Evolutionary conservation across 2,888 invertebrate species (phyloP).

Genomic region (Byasa hedistus): DNA sequence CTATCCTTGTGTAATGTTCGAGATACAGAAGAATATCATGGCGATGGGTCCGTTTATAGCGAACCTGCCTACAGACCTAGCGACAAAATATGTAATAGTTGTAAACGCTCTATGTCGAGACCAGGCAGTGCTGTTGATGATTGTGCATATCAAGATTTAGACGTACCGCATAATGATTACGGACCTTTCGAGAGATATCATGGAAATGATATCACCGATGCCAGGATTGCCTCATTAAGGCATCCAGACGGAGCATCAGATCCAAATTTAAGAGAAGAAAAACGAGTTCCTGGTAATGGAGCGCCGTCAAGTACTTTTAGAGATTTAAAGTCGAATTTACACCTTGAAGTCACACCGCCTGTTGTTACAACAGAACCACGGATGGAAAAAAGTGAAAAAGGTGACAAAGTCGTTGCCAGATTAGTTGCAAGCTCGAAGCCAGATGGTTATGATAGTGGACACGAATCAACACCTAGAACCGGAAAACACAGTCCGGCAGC

Average conservation of each 20-base stretch:
- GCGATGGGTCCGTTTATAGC: constrained; percentile 91
- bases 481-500: constrained; percentile 90
- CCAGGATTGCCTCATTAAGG: constrained; percentile 85
- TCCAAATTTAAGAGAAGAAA: constrained; percentile 89
- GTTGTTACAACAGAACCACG: constrained; percentile 81
- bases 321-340: constrained; percentile 75
- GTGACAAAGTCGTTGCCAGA: constrained; percentile 83
- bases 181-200: constrained; percentile 84
- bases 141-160: constrained; percentile 81
- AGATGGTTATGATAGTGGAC: constrained; percentile 91
- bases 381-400: constrained; percentile 81
- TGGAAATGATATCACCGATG: constrained; percentile 74
- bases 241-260: constrained; percentile 97
- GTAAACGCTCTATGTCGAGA: constrained; percentile 84
- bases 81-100: constrained; percentile 88
- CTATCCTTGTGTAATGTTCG: constrained; percentile 85
- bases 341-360: constrained; percentile 75
- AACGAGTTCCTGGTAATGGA: constrained; percentile 82
- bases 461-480: constrained; percentile 90
- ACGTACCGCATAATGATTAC: constrained; percentile 73
- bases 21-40: constrained; percentile 83
- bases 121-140: constrained; percentile 84
- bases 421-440: constrained; percentile 83
- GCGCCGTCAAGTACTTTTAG: constrained; percentile 82
- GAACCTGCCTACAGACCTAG: constrained; percentile 89